Conservation (phyloP, 2,888 invertebrate species). For the Drosophila helvetica region DNA sequence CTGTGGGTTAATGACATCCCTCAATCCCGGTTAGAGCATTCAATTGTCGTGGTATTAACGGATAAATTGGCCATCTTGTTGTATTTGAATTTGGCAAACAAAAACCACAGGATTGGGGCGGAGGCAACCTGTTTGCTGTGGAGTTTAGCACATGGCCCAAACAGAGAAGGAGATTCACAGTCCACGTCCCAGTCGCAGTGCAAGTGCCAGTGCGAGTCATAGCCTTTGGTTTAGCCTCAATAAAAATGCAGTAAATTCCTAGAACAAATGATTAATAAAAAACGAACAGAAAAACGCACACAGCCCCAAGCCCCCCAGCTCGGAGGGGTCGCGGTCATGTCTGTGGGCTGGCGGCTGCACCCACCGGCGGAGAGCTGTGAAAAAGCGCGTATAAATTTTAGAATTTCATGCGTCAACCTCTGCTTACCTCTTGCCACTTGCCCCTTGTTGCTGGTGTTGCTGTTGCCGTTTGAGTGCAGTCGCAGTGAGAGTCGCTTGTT, state of each 20-base stretch:
- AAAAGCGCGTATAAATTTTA: slow-evolving; percentile 72
- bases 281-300: slow-evolving; percentile 25
- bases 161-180: slow-evolving; percentile 38
- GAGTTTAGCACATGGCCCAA: slow-evolving; percentile 72
- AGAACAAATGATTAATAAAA: slow-evolving; percentile 79
- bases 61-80: slow-evolving; percentile 51
- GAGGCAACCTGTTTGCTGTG: slow-evolving; percentile 69
- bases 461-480: slow-evolving; percentile 51
- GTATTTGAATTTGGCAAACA: slow-evolving; percentile 77
- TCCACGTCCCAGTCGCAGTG: slow-evolving; percentile 11
- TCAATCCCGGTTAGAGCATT: slow-evolving; percentile 6
- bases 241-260: slow-evolving; percentile 78
- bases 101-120: slow-evolving; percentile 37
- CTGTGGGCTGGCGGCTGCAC: slow-evolving; percentile 60
- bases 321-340: slow-evolving; percentile 20
- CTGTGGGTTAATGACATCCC: background rate
- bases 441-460: slow-evolving; percentile 35
- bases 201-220: slow-evolving; percentile 23
- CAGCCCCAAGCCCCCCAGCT: background rate
- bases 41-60: slow-evolving; percentile 9
- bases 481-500: slow-evolving; percentile 71
- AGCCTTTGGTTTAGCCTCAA: slow-evolving; percentile 74
- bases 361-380: slow-evolving; percentile 72
- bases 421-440: slow-evolving; percentile 51
- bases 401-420: slow-evolving; percentile 69